Evolutionary conservation across 2,797 vertebrate genomes (phyloP), one percentile per base, ranked within the genome.

Genomic region (Tolypeutes matacus): DNA sequence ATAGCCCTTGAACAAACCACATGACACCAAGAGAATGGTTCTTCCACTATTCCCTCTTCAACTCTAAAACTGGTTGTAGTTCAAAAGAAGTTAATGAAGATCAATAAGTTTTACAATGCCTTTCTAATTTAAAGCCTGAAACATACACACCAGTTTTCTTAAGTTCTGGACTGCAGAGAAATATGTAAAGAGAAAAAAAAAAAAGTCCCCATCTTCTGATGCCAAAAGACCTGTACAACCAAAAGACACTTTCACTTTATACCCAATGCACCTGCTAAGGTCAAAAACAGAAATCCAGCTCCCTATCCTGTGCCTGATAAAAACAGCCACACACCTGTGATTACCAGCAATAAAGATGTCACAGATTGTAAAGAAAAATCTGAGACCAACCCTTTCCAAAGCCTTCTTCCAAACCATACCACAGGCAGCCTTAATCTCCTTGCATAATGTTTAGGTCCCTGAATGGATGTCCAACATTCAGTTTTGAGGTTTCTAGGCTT

Each of bases 221-320:
- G 39, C 29, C 67, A 92, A 93, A 87, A 90, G 92, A 72, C 3
- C 65, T 65, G 27, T 62, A 82, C 82, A 88, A 93, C 39, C 49
- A 92, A 88, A 96, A 90, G 25, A 73, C 91, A 36, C 49, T 87
- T 94, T 62, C 49, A 78, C 77, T 95, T 92, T 93, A 80, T 58
- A 89, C 46, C 77, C 58, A 94, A 36, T 83, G 36, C 67, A 96
- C 78, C 89, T 97, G 91, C 42, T 95, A 96, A 94, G 78, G 91
- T 96, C 86, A 96, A 95, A 94, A 93, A 34, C 56, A 93, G 56
- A 67, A 95, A 82, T 64, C 51, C 31, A 53, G 12, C 9, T 88
- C 9, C 69, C 49, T 65, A 39, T 51, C 25, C 67, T 86, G 31
- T 73, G 53, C 67, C 64, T 87, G 42, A 82, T 72, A 85, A 92